A percentile compares a stretch with the other conserved stretches of the same genome.
phyloP scores from a whole-genome alignment of 2,888 invertebrate genomes.

The Geophilus truncorum region DNA sequence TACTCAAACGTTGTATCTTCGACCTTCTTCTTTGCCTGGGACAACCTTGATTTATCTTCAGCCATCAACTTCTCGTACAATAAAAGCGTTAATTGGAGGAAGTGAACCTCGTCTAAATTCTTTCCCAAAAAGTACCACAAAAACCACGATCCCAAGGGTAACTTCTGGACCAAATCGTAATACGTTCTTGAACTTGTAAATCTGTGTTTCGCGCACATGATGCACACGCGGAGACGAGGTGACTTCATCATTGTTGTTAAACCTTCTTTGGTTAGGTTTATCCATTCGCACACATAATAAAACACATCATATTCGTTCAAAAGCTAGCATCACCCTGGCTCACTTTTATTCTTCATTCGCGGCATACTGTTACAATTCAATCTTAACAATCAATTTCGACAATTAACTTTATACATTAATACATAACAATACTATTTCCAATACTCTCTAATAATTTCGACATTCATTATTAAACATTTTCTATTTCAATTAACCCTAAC shows the following conservation, averaged over 20 bases:
- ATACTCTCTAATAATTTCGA: no score
- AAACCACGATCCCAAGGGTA: slow-evolving; percentile 89
- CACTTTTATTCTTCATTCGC: no score
- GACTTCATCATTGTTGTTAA: slow-evolving; percentile 36
- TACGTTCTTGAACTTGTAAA: slow-evolving; percentile 63
- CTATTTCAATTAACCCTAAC: no score
- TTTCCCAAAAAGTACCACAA: slow-evolving; percentile 78
- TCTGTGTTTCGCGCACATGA: slow-evolving; percentile 67
- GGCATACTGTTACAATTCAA: no score
- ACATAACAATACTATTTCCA: no score
- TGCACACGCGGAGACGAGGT: slow-evolving; percentile 61
- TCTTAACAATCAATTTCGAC: no score
- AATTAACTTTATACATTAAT: no score
- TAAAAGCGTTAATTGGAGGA: slow-evolving; percentile 51
- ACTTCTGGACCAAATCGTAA: slow-evolving; percentile 64
- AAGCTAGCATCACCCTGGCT: no score
- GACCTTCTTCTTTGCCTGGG: neutral
- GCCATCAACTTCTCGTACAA: neutral
- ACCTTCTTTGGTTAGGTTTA: no score
- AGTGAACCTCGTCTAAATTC: slow-evolving; percentile 82
- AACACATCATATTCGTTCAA: slow-evolving; percentile 32
- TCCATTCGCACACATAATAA: no score
- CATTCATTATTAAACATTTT: no score
- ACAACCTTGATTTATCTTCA: neutral
- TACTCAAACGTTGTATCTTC: slow-evolving; percentile 6